Evolutionary conservation across 2,888 invertebrate species (phyloP).

Genomic region (Apotomis turbidana): DNA sequence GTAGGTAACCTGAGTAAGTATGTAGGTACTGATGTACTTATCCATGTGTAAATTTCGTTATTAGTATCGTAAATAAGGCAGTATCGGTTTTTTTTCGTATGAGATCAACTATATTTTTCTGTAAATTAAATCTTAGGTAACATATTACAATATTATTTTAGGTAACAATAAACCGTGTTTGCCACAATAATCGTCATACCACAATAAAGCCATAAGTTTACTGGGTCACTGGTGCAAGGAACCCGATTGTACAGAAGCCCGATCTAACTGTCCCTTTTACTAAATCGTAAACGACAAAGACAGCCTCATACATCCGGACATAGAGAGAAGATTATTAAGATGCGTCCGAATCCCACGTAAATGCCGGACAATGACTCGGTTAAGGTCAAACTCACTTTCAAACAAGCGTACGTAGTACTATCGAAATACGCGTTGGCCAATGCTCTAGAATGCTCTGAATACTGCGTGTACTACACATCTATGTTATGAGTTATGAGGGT

Average conservation of each 20-base stretch:
- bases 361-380: conserved; percentile 34
- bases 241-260: background rate
- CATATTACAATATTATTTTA: too few relatives aligned
- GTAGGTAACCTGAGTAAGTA: too few relatives aligned
- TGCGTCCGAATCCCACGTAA: conserved; percentile 28
- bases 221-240: conserved; percentile 12
- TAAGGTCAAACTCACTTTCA: conserved; percentile 57
- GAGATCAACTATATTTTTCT: too few relatives aligned
- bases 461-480: background rate
- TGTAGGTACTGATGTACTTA: too few relatives aligned
- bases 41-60: too few relatives aligned
- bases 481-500: background rate
- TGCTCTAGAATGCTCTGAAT: conserved; percentile 49
- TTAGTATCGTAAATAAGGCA: too few relatives aligned
- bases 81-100: too few relatives aligned
- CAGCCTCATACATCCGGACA: background rate
- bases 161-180: too few relatives aligned
- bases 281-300: conserved; percentile 13
- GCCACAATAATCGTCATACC: background rate
- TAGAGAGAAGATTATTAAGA: conserved; percentile 3
- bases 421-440: conserved; percentile 57
- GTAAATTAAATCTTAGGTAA: too few relatives aligned
- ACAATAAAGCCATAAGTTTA: background rate
- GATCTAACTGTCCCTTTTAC: conserved; percentile 18
- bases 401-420: conserved; percentile 51